Evolutionary conservation across 2,888 invertebrate species (phyloP).

Genomic region (Apomyelois bistriatella): DNA sequence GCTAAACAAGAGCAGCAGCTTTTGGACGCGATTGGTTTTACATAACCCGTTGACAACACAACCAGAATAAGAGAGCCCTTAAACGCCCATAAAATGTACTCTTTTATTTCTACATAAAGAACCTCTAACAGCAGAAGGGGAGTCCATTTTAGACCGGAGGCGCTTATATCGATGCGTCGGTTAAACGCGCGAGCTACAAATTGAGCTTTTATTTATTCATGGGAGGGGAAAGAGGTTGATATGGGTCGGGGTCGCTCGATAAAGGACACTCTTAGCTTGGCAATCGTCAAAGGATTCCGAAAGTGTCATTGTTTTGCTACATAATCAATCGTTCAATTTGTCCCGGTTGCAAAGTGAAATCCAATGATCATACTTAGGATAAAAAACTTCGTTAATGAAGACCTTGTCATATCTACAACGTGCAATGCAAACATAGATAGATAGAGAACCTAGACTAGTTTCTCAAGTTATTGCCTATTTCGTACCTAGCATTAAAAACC

Average conservation of each 20-base stretch:
- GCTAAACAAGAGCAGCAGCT: slow-evolving; percentile 39
- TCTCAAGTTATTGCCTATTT: too few species aligned
- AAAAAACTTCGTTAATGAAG: not conserved
- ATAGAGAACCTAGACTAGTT: too few species aligned
- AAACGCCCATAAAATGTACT: slow-evolving; percentile 25
- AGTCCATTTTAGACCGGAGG: slow-evolving; percentile 53
- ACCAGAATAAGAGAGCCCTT: slow-evolving; percentile 37
- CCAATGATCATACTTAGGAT: not conserved
- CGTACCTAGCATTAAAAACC: too few species aligned
- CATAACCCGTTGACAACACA: slow-evolving; percentile 44
- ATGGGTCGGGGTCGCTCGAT: slow-evolving; percentile 72
- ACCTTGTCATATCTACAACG: too few species aligned
- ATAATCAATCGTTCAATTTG: slow-evolving; percentile 11
- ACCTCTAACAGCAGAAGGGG: slow-evolving; percentile 36
- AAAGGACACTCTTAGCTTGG: slow-evolving; percentile 61
- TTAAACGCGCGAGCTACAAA: slow-evolving; percentile 70
- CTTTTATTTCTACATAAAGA: slow-evolving; percentile 29
- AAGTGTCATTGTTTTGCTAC: slow-evolving; percentile 29
- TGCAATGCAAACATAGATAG: too few species aligned
- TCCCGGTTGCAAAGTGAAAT: not conserved
- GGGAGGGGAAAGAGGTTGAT: slow-evolving; percentile 67
- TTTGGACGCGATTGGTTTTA: slow-evolving; percentile 45
- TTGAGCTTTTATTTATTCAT: slow-evolving; percentile 78
- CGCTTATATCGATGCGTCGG: slow-evolving; percentile 57
- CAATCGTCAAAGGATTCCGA: slow-evolving; percentile 51